Evolutionary conservation across 2,888 invertebrate species (phyloP).

Genomic region (Steinernema hermaphroditum): DNA sequence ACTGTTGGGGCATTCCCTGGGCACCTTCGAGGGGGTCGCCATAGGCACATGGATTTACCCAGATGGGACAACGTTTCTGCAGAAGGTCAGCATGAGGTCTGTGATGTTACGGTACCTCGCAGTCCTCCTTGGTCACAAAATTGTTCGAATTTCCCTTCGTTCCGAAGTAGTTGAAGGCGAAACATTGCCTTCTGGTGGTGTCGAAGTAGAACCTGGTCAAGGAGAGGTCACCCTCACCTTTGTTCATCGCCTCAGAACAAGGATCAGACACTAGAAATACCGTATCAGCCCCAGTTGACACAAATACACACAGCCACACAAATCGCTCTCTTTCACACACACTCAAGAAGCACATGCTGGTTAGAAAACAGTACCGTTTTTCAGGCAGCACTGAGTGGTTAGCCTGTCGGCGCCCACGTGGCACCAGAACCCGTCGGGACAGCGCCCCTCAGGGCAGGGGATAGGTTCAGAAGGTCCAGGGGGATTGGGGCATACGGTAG

Average conservation of each 20-base stretch:
- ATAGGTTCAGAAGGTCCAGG: not conserved
- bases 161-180: conserved; percentile 61
- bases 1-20: conserved; percentile 48
- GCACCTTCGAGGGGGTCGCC: conserved; percentile 55
- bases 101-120: conserved; percentile 38
- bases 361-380: conserved; percentile 13
- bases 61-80: conserved; percentile 55
- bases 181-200: conserved; percentile 47
- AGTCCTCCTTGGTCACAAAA: conserved; percentile 40
- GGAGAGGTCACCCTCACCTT: conserved; percentile 55
- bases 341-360: conserved; percentile 16
- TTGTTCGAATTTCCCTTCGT: conserved; percentile 47
- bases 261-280: conserved; percentile 44
- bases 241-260: conserved; percentile 56
- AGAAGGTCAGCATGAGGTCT: not conserved
- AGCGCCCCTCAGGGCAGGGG: conserved; percentile 9
- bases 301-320: conserved; percentile 31
- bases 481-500: not conserved
- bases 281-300: conserved; percentile 33
- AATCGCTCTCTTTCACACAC: not conserved
- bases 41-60: conserved; percentile 59
- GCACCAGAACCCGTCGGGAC: conserved; percentile 36
- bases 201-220: conserved; percentile 59
- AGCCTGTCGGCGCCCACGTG: conserved; percentile 5
- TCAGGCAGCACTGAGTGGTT: conserved; percentile 26